These are phyloP conservation scores for Drosophila sp. DNA, from an alignment of 1,140 invertebrate genomes.

Conservation along the genomic window DNA sequence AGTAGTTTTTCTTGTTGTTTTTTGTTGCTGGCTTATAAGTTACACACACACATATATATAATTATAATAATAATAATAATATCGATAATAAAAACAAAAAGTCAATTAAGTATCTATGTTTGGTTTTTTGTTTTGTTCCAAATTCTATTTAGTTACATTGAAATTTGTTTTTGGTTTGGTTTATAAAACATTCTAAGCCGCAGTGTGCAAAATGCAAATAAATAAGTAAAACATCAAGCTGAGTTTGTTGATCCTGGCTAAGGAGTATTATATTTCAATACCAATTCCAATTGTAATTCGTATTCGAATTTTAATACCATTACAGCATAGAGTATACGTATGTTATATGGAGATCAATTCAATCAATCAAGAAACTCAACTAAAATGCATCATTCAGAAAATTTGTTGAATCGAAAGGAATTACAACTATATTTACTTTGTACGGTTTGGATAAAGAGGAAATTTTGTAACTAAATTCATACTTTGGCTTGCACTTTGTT, in stretches of 20 bases:
- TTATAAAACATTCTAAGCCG: constrained; percentile 79
- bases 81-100: constrained; percentile 22
- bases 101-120: constrained; percentile 19
- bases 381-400: constrained; percentile 80
- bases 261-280: not conserved
- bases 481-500: constrained; percentile 73
- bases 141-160: constrained; percentile 27
- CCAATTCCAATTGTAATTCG: not conserved
- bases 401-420: constrained; percentile 72
- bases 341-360: constrained; percentile 20
- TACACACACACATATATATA: constrained; percentile 6
- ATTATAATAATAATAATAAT: constrained; percentile 18
- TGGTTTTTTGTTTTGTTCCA: constrained; percentile 35
- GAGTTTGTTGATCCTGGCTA: constrained; percentile 75
- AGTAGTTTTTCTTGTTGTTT: constrained; percentile 35
- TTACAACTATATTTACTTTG: constrained; percentile 79
- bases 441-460: constrained; percentile 83
- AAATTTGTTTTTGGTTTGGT: constrained; percentile 31
- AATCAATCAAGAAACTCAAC: constrained; percentile 80
- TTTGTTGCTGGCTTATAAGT: constrained; percentile 38
- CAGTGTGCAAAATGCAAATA: constrained; percentile 83
- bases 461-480: constrained; percentile 83
- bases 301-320: constrained; percentile 23
- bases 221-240: constrained; percentile 82
- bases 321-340: constrained; percentile 30